phyloP scores from a whole-genome alignment of 2,797 vertebrate species.

The Salarias fasciatus region DNA sequence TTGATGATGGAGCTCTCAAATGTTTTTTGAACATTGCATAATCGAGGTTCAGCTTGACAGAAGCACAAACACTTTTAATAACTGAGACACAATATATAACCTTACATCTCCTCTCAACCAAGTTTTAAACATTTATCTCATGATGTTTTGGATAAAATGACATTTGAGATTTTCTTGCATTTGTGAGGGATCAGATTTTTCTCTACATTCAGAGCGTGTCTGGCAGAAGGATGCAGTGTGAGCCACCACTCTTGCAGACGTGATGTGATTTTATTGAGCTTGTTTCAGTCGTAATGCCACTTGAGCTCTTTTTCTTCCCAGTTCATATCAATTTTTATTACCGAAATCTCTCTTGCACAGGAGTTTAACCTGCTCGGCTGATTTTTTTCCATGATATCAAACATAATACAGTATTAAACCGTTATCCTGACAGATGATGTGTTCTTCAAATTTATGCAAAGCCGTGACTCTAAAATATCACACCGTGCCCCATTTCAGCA shows the following conservation, averaged over 20 bases:
- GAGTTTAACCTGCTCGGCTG: slow-evolving; percentile 11
- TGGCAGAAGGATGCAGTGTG: no score
- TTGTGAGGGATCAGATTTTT: no score
- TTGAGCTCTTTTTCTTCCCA: slow-evolving; percentile 21
- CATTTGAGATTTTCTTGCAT: no score
- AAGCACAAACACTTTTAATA: no score
- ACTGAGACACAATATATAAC: no score
- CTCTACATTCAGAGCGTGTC: no score
- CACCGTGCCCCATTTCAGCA: slow-evolving; percentile 25
- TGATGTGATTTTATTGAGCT: slow-evolving; percentile 20
- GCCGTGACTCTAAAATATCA: slow-evolving; percentile 16
- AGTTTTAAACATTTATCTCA: no score
- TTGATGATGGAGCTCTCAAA: background rate
- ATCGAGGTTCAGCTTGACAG: no score
- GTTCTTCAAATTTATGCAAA: slow-evolving; percentile 52
- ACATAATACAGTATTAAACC: slow-evolving; percentile 20
- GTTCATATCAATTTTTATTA: slow-evolving; percentile 8
- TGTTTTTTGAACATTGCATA: no score
- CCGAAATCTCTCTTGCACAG: slow-evolving; percentile 11
- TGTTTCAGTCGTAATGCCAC: slow-evolving; percentile 21
- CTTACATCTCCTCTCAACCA: no score
- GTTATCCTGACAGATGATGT: slow-evolving; percentile 15
- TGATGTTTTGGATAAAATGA: no score
- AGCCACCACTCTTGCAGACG: background rate
- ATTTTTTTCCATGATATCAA: slow-evolving; percentile 25